Percentiles rank a stretch among this genome's conserved stretches.
Evolutionary conservation across 2,888 invertebrate genomes (phyloP).

Genomic region (Melanchra persicariae): DNA sequence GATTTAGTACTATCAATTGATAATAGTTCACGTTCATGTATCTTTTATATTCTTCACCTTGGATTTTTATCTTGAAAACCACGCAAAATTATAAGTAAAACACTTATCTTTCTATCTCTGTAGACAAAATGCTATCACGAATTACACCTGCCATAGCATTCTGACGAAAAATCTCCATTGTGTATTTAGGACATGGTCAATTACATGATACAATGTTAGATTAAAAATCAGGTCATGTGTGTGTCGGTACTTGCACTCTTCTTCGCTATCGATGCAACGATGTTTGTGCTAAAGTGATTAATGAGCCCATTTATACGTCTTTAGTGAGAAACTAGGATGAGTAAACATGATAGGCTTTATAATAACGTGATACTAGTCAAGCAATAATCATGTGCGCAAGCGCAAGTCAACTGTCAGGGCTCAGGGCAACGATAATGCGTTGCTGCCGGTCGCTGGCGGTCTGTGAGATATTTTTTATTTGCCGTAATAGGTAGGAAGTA

Average conservation of each 20-base stretch:
- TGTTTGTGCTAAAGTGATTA: constrained; percentile 41
- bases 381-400: constrained; percentile 11
- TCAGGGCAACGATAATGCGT: background rate
- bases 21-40: constrained; percentile 58
- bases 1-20: constrained; percentile 15
- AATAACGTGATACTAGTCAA: constrained; percentile 8
- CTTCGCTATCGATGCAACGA: constrained; percentile 43
- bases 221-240: constrained; percentile 66
- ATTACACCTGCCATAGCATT: constrained; percentile 61
- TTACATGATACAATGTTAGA: constrained; percentile 62
- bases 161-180: constrained; percentile 69
- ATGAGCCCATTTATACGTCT: constrained; percentile 10
- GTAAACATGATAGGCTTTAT: constrained; percentile 19
- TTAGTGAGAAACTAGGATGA: constrained; percentile 22
- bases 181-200: constrained; percentile 81
- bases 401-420: constrained; percentile 3
- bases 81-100: constrained; percentile 67
- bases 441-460: background rate
- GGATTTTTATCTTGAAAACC: constrained; percentile 65
- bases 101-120: constrained; percentile 70
- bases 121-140: constrained; percentile 71
- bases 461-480: constrained; percentile 47
- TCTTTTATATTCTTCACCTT: constrained; percentile 62
- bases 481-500: constrained; percentile 41
- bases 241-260: constrained; percentile 40